Evolutionary conservation across 2,113 vertebrate genomes (phyloP).

Genomic region (Nothobranchius kuhntae): DNA sequence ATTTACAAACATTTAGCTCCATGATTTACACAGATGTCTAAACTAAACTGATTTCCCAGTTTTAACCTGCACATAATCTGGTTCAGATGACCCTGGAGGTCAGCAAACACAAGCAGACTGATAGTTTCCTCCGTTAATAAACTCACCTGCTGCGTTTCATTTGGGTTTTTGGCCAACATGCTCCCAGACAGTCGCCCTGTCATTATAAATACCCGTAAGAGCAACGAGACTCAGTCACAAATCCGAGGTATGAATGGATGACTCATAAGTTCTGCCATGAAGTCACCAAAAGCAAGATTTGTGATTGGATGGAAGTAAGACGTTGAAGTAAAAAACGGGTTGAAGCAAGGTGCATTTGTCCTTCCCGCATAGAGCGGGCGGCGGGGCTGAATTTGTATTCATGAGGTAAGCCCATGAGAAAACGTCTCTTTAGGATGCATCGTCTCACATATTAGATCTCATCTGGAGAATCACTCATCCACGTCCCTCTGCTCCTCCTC

Average conservation of each 20-base stretch:
- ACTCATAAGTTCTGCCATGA: conserved; percentile 68
- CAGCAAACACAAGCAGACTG: conserved; percentile 32
- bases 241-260: conserved; percentile 76
- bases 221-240: conserved; percentile 55
- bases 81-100: conserved; percentile 44
- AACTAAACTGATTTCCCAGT: conserved; percentile 9
- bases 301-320: conserved; percentile 71
- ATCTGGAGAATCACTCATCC: conserved; percentile 78
- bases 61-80: neutral
- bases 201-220: conserved; percentile 68
- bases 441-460: conserved; percentile 82
- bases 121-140: conserved; percentile 44
- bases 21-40: neutral
- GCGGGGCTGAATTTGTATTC: conserved; percentile 77
- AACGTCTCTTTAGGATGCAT: conserved; percentile 79
- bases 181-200: conserved; percentile 39
- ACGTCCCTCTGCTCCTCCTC: conserved; percentile 61
- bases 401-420: conserved; percentile 78
- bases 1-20: conserved; percentile 13
- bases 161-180: conserved; percentile 53
- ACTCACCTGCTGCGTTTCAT: conserved; percentile 66
- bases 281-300: conserved; percentile 65
- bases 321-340: conserved; percentile 30
- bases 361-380: conserved; percentile 68
- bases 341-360: conserved; percentile 78